Evolutionary conservation across 2,888 invertebrate genomes (phyloP).

Genomic region (Gortyna flavago): DNA sequence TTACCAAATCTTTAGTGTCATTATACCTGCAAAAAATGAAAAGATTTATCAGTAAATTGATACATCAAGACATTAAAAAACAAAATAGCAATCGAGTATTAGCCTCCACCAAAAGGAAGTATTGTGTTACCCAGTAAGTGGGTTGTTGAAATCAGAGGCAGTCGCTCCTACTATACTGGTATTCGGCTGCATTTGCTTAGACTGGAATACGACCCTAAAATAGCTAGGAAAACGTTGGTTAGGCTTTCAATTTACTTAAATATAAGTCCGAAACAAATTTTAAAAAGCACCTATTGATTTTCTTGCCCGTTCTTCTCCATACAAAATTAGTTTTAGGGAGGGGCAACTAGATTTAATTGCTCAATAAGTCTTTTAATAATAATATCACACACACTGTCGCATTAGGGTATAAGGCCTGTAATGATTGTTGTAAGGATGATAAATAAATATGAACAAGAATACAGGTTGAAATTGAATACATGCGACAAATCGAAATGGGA

Average conservation of each 20-base stretch:
- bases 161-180: background rate
- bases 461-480: no score
- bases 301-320: background rate
- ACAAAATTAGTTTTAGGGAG: background rate
- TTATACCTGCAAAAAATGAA: slow-evolving; percentile 40
- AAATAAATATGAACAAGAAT: no score
- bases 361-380: no score
- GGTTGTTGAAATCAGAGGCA: background rate
- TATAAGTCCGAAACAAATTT: background rate
- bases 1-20: slow-evolving; percentile 11
- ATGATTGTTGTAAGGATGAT: no score
- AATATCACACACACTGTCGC: no score
- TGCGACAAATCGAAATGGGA: no score
- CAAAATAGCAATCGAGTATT: background rate
- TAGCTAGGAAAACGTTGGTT: background rate
- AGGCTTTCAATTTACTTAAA: background rate
- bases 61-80: background rate
- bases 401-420: no score
- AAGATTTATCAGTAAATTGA: slow-evolving; percentile 20
- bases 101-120: background rate
- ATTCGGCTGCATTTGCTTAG: no score
- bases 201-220: no score
- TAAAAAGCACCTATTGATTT: background rate
- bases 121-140: background rate
- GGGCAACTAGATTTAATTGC: no score